These are phyloP conservation scores for Brassicogethes aeneus DNA, from an alignment of 2,888 invertebrate species.

Conservation along the genomic window DNA sequence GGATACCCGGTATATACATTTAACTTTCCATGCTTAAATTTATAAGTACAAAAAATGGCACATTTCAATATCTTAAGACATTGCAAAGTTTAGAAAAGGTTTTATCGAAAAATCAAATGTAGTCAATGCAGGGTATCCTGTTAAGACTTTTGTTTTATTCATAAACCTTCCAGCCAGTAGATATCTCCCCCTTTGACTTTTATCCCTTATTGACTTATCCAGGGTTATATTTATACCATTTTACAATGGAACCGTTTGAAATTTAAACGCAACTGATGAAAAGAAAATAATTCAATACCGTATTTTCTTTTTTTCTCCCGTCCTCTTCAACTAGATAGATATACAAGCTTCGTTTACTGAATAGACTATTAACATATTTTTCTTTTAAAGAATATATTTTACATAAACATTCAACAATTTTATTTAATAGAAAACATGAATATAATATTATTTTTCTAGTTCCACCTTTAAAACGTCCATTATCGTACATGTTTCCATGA, in stretches of 20 bases:
- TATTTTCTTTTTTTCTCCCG: not conserved
- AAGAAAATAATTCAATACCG: slow-evolving; percentile 17
- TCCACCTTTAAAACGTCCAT: too few species aligned
- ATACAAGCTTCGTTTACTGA: not conserved
- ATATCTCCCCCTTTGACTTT: slow-evolving; percentile 36
- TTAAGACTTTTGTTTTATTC: slow-evolving; percentile 45
- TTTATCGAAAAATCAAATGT: slow-evolving; percentile 28
- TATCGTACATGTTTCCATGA: too few species aligned
- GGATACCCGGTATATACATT: too few species aligned
- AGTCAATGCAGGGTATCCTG: slow-evolving; percentile 29
- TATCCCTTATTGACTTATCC: slow-evolving; percentile 42
- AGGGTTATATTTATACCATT: slow-evolving; percentile 37
- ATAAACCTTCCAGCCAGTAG: slow-evolving; percentile 37
- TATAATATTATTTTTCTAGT: too few species aligned
- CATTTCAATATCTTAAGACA: not conserved
- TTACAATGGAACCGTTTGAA: slow-evolving; percentile 35
- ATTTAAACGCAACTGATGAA: slow-evolving; percentile 36
- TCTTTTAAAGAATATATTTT: too few species aligned
- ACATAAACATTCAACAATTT: too few species aligned
- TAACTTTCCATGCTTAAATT: too few species aligned
- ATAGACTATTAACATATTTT: not conserved
- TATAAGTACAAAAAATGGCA: too few species aligned
- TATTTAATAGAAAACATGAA: too few species aligned
- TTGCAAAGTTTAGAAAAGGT: slow-evolving; percentile 2
- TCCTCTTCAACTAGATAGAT: not conserved